Conservation (phyloP, 1,140 invertebrate genomes). For the Drosophila erecta region DNA sequence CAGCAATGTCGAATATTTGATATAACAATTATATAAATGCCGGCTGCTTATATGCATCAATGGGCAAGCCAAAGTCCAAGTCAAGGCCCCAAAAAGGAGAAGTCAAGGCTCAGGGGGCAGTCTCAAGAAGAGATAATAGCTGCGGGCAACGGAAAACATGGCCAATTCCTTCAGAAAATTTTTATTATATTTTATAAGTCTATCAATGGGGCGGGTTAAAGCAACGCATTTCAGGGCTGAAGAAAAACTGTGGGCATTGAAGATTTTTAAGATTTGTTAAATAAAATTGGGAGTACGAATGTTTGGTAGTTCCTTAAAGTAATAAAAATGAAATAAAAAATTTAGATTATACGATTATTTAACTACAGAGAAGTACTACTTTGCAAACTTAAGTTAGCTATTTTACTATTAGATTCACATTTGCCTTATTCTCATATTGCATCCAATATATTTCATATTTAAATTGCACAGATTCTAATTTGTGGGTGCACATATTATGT, state of each 20-base stretch:
- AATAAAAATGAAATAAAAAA: neutral
- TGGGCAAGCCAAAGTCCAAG: constrained; percentile 50
- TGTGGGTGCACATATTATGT: no score
- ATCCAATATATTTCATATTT: no score
- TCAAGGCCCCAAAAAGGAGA: constrained; percentile 30
- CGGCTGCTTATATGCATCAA: constrained; percentile 63
- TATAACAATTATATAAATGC: constrained; percentile 79
- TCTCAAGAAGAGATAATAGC: constrained; percentile 54
- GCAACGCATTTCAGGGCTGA: constrained; percentile 31
- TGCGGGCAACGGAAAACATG: constrained; percentile 57
- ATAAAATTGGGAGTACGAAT: no score
- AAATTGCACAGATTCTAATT: no score
- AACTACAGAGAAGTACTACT: no score
- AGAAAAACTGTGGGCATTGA: neutral
- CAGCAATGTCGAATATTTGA: constrained; percentile 66
- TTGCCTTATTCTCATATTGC: no score
- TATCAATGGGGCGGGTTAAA: constrained; percentile 25
- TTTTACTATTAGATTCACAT: no score
- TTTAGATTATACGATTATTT: no score
- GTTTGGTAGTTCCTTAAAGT: neutral
- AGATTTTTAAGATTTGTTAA: no score
- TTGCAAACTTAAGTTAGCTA: no score
- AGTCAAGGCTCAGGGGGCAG: constrained; percentile 42
- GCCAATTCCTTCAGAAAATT: constrained; percentile 52
- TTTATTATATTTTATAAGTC: constrained; percentile 58